Evolutionary conservation across 2,797 vertebrate genomes (phyloP), one percentile per base, ranked within the genome.

Genomic region (Helostoma temminkii): DNA sequence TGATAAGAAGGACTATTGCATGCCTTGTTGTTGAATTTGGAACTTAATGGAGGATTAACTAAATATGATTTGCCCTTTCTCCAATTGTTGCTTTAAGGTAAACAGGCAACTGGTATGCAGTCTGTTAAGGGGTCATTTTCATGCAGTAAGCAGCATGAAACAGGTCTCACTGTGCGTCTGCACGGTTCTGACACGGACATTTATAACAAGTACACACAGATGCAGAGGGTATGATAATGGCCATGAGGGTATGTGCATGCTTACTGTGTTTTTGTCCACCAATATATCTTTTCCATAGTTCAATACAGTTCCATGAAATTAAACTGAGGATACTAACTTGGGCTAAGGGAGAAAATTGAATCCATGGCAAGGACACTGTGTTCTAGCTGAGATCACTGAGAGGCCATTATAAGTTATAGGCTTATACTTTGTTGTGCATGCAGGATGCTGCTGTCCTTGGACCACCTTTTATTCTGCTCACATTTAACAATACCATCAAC

Each of bases 331-430:
- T 66, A 46, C 62, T 66, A 82, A 82, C 78, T 69, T 75, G 63
- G 66, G 59, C 79, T 62, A 55, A 49, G 53, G 54, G 60, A 77
- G 84, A 81, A 84, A 85, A 90, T 87, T 86, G 74, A 73, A 91
- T 87, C 66, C 28, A 50, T 53, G 68, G 72, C 67, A 25, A 58
- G 81, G 78, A 84, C 71, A 73, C 74, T 78, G 37, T 84, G 70
- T 85, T 85, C 65, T 66, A 37, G 61, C 74, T 78, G 78, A 74
- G 83, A 80, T 71, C 72, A 70, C 63, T 41, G 74, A 86, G 73
- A 86, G 73, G 77, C 78, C 76, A 86, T 85, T 85, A 80, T 61
- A 85, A 81, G 60, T 85, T 82, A 67, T 69, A 79, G 75, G 65
- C 71, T 63, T 47, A 19, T 42, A 56, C 58, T 71, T 76, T 78